Evolutionary conservation across 2,888 invertebrate genomes (phyloP).

Genomic region (Cantharis nigra): DNA sequence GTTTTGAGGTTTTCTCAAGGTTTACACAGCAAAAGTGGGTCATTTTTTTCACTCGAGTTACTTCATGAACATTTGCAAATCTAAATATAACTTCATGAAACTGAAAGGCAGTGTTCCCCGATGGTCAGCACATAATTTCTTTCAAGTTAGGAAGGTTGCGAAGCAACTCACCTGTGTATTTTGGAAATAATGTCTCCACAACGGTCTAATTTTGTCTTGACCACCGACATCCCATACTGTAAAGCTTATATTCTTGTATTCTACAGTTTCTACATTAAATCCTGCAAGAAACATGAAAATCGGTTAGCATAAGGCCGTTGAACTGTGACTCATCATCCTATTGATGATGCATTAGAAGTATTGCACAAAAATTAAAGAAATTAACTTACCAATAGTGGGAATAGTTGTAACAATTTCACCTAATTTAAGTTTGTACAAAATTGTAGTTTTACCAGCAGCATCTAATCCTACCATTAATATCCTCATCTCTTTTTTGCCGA

Average conservation of each 20-base stretch:
- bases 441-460: slow-evolving; percentile 99
- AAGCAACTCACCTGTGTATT: slow-evolving; percentile 81
- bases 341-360: slow-evolving; percentile 7
- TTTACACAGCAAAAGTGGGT: neutral
- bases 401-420: slow-evolving; percentile 99
- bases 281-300: slow-evolving; percentile 61
- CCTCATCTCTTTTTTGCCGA: slow-evolving; percentile 99
- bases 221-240: slow-evolving; percentile 98
- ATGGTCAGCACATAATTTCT: neutral
- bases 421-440: slow-evolving; percentile 99
- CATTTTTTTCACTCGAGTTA: neutral
- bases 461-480: slow-evolving; percentile 99
- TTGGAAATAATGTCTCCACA: slow-evolving; percentile 98
- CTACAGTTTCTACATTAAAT: slow-evolving; percentile 98
- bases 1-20: neutral
- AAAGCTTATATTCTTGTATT: slow-evolving; percentile 99
- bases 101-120: neutral
- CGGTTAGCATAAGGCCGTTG: slow-evolving; percentile 26
- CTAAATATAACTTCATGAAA: neutral
- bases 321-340: slow-evolving; percentile 28
- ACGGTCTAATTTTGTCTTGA: slow-evolving; percentile 96
- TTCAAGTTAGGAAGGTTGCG: neutral
- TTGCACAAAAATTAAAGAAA: slow-evolving; percentile 19
- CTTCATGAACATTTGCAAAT: neutral
- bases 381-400: slow-evolving; percentile 93